phyloP scores from a whole-genome alignment of 2,113 vertebrate species.

The Gobiocypris rarus region DNA sequence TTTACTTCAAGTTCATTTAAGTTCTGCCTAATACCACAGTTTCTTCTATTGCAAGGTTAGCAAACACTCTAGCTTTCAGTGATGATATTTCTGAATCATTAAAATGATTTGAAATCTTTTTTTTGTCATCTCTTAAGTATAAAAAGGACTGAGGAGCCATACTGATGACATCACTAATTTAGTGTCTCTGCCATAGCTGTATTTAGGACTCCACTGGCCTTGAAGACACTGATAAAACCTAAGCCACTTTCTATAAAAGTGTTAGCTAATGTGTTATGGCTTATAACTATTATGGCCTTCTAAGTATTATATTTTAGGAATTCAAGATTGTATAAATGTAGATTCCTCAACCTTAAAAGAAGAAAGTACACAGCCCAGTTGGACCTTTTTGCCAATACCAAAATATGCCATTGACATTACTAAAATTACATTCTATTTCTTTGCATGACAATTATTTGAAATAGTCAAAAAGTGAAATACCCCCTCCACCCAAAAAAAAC shows the following conservation, averaged over 20 bases:
- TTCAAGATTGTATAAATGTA: not conserved
- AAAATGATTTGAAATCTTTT: not conserved
- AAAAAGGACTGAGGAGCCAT: too few relatives aligned
- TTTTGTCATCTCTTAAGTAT: not conserved
- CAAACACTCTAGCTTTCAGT: not conserved
- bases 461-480: not conserved
- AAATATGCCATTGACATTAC: not conserved
- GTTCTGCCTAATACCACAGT: not conserved
- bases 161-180: too few relatives aligned
- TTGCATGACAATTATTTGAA: not conserved
- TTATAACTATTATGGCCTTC: too few relatives aligned
- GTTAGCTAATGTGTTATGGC: too few relatives aligned
- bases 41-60: not conserved
- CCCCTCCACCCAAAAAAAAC: too few relatives aligned
- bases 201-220: too few relatives aligned
- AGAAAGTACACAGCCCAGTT: not conserved
- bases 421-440: not conserved
- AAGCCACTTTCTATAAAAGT: too few relatives aligned
- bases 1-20: not conserved
- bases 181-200: too few relatives aligned
- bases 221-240: too few relatives aligned
- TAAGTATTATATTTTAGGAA: too few relatives aligned
- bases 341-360: not conserved
- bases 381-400: too few relatives aligned
- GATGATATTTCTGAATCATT: not conserved